A percentile compares a stretch with the other conserved stretches of the same genome.
Conservation (phyloP, 2,888 invertebrate species). For the Rhaphigaster nebulosa region DNA sequence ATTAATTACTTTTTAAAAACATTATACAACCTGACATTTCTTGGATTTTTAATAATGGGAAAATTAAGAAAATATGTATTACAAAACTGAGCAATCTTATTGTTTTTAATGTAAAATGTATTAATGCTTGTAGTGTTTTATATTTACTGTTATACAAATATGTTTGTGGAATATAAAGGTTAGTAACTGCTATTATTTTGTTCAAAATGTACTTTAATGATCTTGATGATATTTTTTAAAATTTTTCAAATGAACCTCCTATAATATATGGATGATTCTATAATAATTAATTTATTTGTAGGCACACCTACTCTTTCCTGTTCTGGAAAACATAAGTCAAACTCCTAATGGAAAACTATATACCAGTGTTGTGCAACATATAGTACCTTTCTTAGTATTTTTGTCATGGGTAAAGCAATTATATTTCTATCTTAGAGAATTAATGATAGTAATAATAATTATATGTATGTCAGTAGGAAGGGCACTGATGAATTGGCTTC, state of each 20-base stretch:
- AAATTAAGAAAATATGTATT: not conserved
- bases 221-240: not conserved
- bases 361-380: constrained; percentile 69
- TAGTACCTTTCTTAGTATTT: constrained; percentile 44
- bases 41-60: not conserved
- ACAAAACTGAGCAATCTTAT: not conserved
- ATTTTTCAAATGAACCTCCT: not conserved
- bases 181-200: not conserved
- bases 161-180: not conserved
- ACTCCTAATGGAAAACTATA: constrained; percentile 81
- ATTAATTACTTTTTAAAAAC: not conserved
- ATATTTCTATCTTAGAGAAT: not conserved
- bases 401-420: constrained; percentile 51
- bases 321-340: constrained; percentile 85
- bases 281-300: not conserved
- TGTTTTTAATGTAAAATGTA: not conserved
- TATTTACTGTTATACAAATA: not conserved
- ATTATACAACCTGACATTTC: not conserved
- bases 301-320: constrained; percentile 86
- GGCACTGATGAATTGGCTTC: not conserved
- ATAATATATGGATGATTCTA: not conserved
- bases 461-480: not conserved
- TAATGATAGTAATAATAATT: not conserved
- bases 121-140: not conserved
- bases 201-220: not conserved